Evolutionary conservation across 1,140 invertebrate species (phyloP).

Genomic region (Nasonia vitripennis): DNA sequence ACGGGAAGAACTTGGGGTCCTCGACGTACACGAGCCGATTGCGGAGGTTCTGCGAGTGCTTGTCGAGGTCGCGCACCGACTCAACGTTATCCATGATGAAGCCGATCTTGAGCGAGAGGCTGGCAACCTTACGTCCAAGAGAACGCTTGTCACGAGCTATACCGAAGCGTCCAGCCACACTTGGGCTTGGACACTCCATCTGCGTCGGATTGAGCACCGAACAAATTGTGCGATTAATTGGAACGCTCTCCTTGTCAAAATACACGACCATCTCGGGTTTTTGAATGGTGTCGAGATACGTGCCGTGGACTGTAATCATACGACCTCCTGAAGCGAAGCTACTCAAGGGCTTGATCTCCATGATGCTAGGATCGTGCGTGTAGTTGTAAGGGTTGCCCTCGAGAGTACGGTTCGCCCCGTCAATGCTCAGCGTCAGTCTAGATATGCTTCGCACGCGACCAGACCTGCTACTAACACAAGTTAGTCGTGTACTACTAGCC

Average conservation of each 20-base stretch:
- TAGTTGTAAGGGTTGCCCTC: slow-evolving; percentile 87
- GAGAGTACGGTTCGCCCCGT: slow-evolving; percentile 87
- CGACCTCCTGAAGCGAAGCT: slow-evolving; percentile 94
- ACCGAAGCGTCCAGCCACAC: slow-evolving; percentile 73
- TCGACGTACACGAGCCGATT: slow-evolving; percentile 91
- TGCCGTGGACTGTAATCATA: slow-evolving; percentile 94
- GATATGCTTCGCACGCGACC: slow-evolving; percentile 77
- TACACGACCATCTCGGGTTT: slow-evolving; percentile 92
- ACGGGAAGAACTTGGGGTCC: slow-evolving; percentile 93
- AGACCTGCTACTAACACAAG: slow-evolving; percentile 88
- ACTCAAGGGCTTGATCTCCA: slow-evolving; percentile 91
- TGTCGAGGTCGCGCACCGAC: slow-evolving; percentile 90
- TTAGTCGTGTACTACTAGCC: slow-evolving; percentile 90
- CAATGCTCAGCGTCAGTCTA: slow-evolving; percentile 86
- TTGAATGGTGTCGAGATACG: slow-evolving; percentile 92
- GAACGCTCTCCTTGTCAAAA: slow-evolving; percentile 80
- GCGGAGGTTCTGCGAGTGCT: slow-evolving; percentile 87
- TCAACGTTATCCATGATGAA: slow-evolving; percentile 98
- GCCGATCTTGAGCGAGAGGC: slow-evolving; percentile 84
- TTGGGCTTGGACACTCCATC: slow-evolving; percentile 96
- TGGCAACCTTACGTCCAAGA: slow-evolving; percentile 60
- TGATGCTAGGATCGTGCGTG: slow-evolving; percentile 93
- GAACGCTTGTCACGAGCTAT: slow-evolving; percentile 17
- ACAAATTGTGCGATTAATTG: slow-evolving; percentile 89
- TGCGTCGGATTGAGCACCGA: slow-evolving; percentile 89